Base-by-base conservation (phyloP, 2,113 vertebrate genomes). In the Ageneiosus marmoratus region DNA sequence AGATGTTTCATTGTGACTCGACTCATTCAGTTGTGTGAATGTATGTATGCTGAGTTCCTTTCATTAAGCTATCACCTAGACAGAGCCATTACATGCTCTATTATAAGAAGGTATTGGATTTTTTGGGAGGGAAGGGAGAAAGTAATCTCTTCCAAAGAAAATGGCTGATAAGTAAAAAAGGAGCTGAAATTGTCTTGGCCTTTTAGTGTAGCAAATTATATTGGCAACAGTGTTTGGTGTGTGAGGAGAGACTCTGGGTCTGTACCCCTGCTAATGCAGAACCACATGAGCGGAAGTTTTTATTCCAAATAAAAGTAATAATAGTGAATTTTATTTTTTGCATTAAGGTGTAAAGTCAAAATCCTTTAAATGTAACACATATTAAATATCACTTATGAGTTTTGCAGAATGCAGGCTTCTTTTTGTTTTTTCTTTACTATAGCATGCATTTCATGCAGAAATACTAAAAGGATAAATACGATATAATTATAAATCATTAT, bases 11-110 rank as follows among this genome's bases (percentile, higher is more conserved):
- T 69, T 82, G 76, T 84, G 85, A 83, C 79, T 83, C 32, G 74
- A 88, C 77, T 81, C 84, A 86, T 85, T 84, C 70, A 41, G 80
- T 48, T 58, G 74, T 86, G 77, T 74, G 82, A 80, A 80, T 80
- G 73, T 77, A 60, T 62, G 67, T 77, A 84, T 48, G 80, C 69
- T 41, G 29, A 79, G 81, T 32, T 75, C 37, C 78, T 88, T 89
- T 90, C 83, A 88, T 90, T 89, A 90, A 83, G 88, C 72, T 81
- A 88, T 90, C 87, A 86, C 87, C 63, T 41, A 84, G 85, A 80
- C 80, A 22, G 84, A 82, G 77, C 84, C 77, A 85, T 88, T 88
- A 89, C 86, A 88, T 85, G 83, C 80, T 78, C 86, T 86, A 88
- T 90, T 90, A 89, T 81, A 82, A 83, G 72, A 79, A 81, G 73